Percentiles rank a stretch among this genome's conserved stretches.
Evolutionary conservation across 2,113 vertebrate species (phyloP).

Genomic region (Myotis yumanensis): DNA sequence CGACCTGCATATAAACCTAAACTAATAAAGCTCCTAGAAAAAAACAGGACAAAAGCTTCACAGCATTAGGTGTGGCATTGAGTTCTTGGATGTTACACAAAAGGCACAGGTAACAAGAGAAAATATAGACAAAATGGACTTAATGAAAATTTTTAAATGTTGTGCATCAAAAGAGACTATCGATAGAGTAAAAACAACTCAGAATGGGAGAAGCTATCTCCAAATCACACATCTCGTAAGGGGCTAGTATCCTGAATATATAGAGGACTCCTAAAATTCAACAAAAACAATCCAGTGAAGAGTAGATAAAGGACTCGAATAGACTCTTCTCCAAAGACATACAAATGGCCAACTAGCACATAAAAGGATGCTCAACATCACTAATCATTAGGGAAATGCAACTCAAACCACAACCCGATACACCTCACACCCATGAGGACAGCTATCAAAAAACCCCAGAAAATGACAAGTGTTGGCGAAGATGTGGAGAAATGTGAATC

Average conservation of each 20-base stretch:
- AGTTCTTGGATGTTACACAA: not conserved
- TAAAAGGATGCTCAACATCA: accelerated
- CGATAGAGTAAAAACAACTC: too few relatives aligned
- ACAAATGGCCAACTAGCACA: accelerated
- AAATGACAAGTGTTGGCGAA: accelerated
- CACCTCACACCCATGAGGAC: accelerated
- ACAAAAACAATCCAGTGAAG: too few relatives aligned
- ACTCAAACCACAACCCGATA: accelerated
- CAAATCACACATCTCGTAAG: not conserved
- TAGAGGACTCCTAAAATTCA: accelerated
- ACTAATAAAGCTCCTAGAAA: too few relatives aligned
- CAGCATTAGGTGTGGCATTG: accelerated
- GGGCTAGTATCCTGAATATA: not conserved
- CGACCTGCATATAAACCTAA: not conserved
- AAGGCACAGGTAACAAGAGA: not conserved
- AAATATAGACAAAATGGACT: not conserved
- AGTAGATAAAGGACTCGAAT: not conserved
- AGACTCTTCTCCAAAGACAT: not conserved
- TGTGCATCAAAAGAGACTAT: not conserved
- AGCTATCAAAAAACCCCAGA: not conserved
- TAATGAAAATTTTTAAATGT: not conserved
- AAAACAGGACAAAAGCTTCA: not conserved
- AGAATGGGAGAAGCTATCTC: accelerated
- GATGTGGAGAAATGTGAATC: accelerated
- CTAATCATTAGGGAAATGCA: accelerated